A percentile compares a stretch with the other conserved stretches of the same genome.
Evolutionary conservation across 2,113 vertebrate genomes (phyloP).

Genomic region (Hippocampus comes): DNA sequence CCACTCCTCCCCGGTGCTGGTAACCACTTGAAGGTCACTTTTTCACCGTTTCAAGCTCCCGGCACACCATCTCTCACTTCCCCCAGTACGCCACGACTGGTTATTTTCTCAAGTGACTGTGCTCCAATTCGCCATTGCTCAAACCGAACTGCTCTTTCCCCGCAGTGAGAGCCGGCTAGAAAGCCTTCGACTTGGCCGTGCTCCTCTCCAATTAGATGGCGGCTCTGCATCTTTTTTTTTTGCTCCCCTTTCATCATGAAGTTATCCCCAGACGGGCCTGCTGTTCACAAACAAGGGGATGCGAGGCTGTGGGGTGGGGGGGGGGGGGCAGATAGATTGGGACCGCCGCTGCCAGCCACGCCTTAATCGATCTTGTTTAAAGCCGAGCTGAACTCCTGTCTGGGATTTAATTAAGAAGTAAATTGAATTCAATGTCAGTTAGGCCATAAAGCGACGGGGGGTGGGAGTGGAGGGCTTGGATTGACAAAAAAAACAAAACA

Average conservation of each 20-base stretch:
- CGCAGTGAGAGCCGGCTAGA: not conserved
- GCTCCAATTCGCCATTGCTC: not conserved
- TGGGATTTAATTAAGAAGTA: slow-evolving; percentile 12
- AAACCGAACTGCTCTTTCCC: not conserved
- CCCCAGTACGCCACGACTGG: not conserved
- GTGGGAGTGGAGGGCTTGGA: too few relatives aligned
- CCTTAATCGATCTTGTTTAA: slow-evolving; percentile 14
- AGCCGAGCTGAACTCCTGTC: slow-evolving; percentile 7
- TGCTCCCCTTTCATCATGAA: slow-evolving; percentile 3
- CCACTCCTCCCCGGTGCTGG: not conserved
- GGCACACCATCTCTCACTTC: not conserved
- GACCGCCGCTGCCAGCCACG: slow-evolving; percentile 1
- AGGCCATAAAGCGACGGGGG: not conserved
- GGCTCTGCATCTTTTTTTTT: slow-evolving; percentile 1
- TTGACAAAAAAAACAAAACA: not conserved
- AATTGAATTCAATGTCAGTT: slow-evolving; percentile 15
- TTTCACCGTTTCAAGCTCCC: not conserved
- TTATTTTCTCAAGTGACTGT: slow-evolving; percentile 3
- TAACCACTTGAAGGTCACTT: not conserved
- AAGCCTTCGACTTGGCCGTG: not conserved
- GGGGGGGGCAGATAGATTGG: not conserved
- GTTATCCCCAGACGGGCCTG: not conserved
- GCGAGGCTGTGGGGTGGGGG: not conserved
- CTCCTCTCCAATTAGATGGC: slow-evolving; percentile 7
- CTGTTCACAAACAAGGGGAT: not conserved